These are phyloP conservation scores for Mesorhabditis belari DNA, from an alignment of 2,888 invertebrate species.

Conservation along the genomic window DNA sequence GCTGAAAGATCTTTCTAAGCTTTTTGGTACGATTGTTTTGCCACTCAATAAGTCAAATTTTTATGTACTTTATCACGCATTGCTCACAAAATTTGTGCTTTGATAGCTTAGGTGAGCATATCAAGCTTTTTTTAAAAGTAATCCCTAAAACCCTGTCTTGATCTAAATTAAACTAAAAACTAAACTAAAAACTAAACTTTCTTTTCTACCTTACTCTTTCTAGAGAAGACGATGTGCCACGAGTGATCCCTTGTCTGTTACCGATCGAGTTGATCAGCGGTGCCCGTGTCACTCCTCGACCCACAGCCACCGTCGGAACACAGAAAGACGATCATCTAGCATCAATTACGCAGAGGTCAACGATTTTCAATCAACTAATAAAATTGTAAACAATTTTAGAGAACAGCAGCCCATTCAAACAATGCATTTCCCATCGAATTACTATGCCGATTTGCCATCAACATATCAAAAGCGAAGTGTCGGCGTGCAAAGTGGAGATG, in stretches of 20 bases:
- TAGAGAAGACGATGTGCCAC: conserved; percentile 43
- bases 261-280: conserved; percentile 47
- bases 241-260: conserved; percentile 44
- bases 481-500: background rate
- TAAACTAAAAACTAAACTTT: no score
- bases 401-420: background rate
- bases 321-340: conserved; percentile 10
- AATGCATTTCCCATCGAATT: background rate
- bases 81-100: no score
- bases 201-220: no score
- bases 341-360: conserved; percentile 5
- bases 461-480: background rate
- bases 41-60: no score
- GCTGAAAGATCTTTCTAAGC: no score
- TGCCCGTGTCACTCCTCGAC: conserved; percentile 38
- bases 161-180: no score
- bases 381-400: conserved; percentile 3
- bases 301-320: conserved; percentile 14
- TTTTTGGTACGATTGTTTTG: no score
- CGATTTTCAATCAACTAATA: conserved; percentile 7
- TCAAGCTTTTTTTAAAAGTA: no score
- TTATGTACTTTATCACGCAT: no score
- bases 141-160: no score
- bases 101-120: no score
- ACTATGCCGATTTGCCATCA: background rate